phyloP scores from a whole-genome alignment of 2,113 vertebrate species.

The Trogon surrucura region DNA sequence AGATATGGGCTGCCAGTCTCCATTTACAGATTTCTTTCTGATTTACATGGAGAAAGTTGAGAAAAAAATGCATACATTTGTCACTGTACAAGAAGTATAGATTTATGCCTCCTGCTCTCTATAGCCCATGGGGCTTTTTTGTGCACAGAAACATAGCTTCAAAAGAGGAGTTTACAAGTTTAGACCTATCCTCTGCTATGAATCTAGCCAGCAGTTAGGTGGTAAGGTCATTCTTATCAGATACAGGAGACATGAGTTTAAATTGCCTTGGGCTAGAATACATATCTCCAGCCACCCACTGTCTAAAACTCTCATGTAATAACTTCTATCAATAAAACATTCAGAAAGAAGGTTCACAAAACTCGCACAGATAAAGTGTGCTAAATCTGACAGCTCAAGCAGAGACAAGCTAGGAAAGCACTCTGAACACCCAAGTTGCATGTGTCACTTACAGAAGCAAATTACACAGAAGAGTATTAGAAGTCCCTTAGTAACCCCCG shows the following conservation, averaged over 20 bases:
- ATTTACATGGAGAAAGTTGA: background rate
- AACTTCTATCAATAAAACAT: background rate
- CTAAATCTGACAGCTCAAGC: background rate
- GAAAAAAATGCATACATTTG: background rate
- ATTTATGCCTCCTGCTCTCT: background rate
- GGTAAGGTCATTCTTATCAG: background rate
- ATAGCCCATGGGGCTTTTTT: background rate
- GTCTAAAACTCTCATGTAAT: background rate
- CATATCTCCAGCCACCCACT: background rate
- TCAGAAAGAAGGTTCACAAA: background rate
- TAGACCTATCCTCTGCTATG: background rate
- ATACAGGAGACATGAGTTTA: background rate
- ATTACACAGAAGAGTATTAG: background rate
- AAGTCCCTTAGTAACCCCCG: background rate
- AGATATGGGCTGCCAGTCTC: background rate
- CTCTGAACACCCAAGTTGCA: background rate
- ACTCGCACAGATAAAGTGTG: background rate
- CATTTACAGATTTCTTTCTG: background rate
- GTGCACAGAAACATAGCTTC: background rate
- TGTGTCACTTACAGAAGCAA: background rate
- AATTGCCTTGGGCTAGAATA: background rate
- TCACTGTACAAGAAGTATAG: background rate
- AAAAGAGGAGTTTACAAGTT: background rate
- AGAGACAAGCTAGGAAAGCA: background rate
- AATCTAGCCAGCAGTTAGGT: background rate